Evolutionary conservation across 1,140 invertebrate genomes (phyloP), one percentile per base, ranked within the genome.

Genomic region (Solenopsis invicta): DNA sequence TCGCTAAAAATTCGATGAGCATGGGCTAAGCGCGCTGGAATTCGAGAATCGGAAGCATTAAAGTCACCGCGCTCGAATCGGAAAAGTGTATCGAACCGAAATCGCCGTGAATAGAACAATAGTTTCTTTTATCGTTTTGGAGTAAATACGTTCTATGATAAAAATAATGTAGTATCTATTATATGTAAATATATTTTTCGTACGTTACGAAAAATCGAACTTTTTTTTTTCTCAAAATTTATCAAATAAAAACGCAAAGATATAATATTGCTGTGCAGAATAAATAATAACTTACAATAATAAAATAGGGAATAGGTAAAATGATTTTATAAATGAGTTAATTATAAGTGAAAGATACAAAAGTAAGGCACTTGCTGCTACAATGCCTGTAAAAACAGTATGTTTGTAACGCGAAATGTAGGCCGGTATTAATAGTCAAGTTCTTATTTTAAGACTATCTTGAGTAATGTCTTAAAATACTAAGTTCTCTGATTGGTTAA

Each of bases 11-110:
- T 91, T 29, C 91, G 87, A 90, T 91, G 92, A 88, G 77, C 85
- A 67, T 88, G 88, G 92, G 91, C 85, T 74, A 67, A 69, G 56
- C 54, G 61, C 90, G 77, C 16, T 86, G 93, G 92, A 94, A 94
- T 95, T 95, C 93, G 86, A 92, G 87, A 92, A 90, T 92, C 87
- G 90, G 87, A 93, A 89, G 87, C 87, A 91, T 93, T 91, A 86
- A 89, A 29, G 56, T 74, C 41, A 24, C 66, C 37, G 16, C 29
- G 24, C 24, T 52, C 12, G 5, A 34, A 48, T 8, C 18, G 13
- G 48, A 84, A 82, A 75, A 48, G 13, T n/a, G 41, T 21, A 21
- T 56, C 1, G 16, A 41, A 41, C 41, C 21, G 29, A 54, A 81
- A 18, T 18, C 21, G n/a, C 12, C 18, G 4, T 6, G 16, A 18